These are phyloP conservation scores for Euglossa dilemma DNA, from an alignment of 1,140 invertebrate genomes.

Conservation along the genomic window DNA sequence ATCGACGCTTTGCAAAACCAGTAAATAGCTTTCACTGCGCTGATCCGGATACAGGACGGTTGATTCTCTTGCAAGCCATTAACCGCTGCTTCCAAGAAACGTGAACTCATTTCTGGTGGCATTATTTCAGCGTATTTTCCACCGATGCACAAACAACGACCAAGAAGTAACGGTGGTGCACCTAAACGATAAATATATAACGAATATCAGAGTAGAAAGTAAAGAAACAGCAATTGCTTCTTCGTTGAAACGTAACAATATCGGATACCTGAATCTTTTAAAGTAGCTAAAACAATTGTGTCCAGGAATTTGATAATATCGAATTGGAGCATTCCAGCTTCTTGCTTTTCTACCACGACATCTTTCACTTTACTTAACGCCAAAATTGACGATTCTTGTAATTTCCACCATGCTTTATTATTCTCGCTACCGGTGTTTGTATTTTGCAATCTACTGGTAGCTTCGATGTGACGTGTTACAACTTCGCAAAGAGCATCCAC, in stretches of 20 bases:
- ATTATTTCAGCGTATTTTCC: constrained; percentile 86
- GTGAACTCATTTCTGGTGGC: constrained; percentile 83
- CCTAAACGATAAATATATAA: constrained; percentile 59
- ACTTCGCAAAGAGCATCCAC: constrained; percentile 85
- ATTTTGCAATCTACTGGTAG: constrained; percentile 79
- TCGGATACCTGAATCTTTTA: constrained; percentile 78
- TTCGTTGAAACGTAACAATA: not conserved
- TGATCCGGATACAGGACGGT: constrained; percentile 78
- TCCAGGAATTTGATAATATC: constrained; percentile 87
- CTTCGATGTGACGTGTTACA: constrained; percentile 86
- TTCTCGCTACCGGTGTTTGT: constrained; percentile 78
- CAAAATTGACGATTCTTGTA: constrained; percentile 89
- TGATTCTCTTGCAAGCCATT: constrained; percentile 85
- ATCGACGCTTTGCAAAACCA: constrained; percentile 75
- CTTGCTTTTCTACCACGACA: constrained; percentile 84
- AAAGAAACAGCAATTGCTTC: not conserved
- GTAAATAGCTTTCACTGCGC: constrained; percentile 81
- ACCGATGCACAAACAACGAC: constrained; percentile 88
- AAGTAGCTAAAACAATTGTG: constrained; percentile 82
- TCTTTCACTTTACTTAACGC: constrained; percentile 85
- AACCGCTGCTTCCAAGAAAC: constrained; percentile 86
- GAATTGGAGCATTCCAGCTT: constrained; percentile 84
- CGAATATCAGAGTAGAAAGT: not conserved
- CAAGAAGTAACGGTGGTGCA: constrained; percentile 87
- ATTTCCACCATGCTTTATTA: constrained; percentile 89